Base-by-base conservation (phyloP, 1,140 invertebrate genomes). In the Eueides isabella region DNA sequence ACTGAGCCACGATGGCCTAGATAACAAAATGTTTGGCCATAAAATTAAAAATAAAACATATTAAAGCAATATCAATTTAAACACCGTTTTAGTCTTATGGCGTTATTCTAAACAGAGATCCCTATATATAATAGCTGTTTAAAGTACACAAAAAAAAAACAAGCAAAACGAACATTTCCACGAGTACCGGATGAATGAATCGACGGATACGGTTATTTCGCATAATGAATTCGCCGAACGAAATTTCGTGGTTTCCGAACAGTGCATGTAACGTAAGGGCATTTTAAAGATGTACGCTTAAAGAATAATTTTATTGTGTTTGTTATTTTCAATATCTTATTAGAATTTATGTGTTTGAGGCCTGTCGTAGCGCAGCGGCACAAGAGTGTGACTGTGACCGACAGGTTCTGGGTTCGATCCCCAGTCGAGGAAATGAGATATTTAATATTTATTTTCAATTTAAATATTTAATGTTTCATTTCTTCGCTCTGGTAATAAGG, bases 181-280 rank as follows among this genome's bases (percentile, higher is more conserved):
- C 77, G 80, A 72, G 68, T 76, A 80, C 78, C 76, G 80, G 81
- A 80, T 78, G 82, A 81, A 73, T 85, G 76, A 85, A 89, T 85
- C 84, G 78, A 77, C 85, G 87, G 85, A 89, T 80, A 87, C 74
- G 79, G 78, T 83, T 81, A 83, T 83, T 81, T 83, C 70, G 78
- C 79, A 85, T 85, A 85, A 86, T 86, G 80, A 78, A 77, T 82
- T 83, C 78, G 75, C 76, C 78, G 79, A 70, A 75, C 14, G 30
- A 80, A 79, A 84, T 76, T 75, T 76, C 74, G 67, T 67, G 71
- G 78, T 70, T 70, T 70, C 76, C 68, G 62, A 73, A 28, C 68
- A 41, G 61, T 73, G 74, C 64, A 31, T 29, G 35, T 38, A 38
- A 62, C 16, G 26, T 63, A 31, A 31, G 28, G 16, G 61, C 48